Evolutionary conservation across 2,797 vertebrate genomes (phyloP).

Genomic region (Phataginus tetradactyla): DNA sequence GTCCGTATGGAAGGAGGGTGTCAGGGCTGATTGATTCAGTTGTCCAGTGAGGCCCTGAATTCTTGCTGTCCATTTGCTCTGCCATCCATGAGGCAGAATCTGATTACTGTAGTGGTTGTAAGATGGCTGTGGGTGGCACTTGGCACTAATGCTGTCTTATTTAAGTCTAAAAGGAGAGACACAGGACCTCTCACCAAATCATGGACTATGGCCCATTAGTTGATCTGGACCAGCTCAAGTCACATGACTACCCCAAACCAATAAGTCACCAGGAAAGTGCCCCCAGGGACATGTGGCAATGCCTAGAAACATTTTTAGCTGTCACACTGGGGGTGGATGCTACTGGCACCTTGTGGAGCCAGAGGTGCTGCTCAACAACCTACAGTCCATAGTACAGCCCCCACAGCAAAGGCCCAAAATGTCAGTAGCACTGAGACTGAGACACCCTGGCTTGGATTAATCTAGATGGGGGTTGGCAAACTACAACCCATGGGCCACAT

Average conservation of each 20-base stretch:
- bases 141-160: background rate
- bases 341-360: background rate
- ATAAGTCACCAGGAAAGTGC: background rate
- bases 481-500: background rate
- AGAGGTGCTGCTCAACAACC: background rate
- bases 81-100: background rate
- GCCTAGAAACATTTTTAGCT: background rate
- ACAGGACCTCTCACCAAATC: background rate
- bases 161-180: background rate
- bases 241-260: background rate
- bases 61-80: background rate
- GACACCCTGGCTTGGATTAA: background rate
- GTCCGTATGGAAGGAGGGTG: background rate
- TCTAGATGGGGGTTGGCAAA: background rate
- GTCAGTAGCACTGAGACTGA: background rate
- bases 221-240: background rate
- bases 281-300: background rate
- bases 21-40: background rate
- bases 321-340: background rate
- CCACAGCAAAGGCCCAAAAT: background rate
- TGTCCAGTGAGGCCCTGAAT: background rate
- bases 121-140: background rate
- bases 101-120: background rate
- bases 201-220: background rate
- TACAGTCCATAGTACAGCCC: background rate